Evolutionary conservation across 2,888 invertebrate species (phyloP).

Genomic region (Noctua janthina): DNA sequence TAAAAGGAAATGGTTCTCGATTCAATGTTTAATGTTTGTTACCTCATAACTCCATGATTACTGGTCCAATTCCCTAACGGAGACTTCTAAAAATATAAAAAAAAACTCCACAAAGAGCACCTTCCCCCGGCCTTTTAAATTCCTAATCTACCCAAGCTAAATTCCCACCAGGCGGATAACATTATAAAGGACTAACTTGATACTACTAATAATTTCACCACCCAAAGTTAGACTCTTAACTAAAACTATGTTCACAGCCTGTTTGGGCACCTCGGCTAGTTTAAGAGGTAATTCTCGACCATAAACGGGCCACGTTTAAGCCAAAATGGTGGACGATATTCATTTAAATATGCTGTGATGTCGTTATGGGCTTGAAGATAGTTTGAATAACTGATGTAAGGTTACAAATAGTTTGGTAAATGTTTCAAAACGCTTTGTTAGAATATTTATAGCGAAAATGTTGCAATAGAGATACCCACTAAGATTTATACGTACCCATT

Average conservation of each 20-base stretch:
- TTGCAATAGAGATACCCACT: background rate
- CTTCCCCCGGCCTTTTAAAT: background rate
- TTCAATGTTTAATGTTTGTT: no score
- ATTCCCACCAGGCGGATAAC: background rate
- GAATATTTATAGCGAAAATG: background rate
- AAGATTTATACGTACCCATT: background rate
- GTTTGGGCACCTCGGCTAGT: slow-evolving; percentile 8
- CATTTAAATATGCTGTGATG: slow-evolving; percentile 14
- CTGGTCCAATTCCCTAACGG: no score
- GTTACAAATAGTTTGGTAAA: slow-evolving; percentile 25
- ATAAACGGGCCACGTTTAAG: background rate
- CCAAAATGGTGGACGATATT: slow-evolving; percentile 33
- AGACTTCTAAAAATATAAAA: background rate
- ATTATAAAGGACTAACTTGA: background rate
- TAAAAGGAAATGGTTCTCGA: no score
- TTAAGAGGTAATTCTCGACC: slow-evolving; percentile 31
- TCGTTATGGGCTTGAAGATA: background rate
- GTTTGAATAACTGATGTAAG: slow-evolving; percentile 2
- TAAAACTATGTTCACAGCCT: slow-evolving; percentile 23
- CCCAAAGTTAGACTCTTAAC: slow-evolving; percentile 10
- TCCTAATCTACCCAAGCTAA: no score
- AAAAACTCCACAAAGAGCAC: background rate
- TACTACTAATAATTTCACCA: slow-evolving; percentile 18
- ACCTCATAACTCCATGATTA: no score
- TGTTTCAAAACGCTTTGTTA: background rate